Conservation (phyloP, 1,140 invertebrate genomes). For the Drosophila willistoni region DNA sequence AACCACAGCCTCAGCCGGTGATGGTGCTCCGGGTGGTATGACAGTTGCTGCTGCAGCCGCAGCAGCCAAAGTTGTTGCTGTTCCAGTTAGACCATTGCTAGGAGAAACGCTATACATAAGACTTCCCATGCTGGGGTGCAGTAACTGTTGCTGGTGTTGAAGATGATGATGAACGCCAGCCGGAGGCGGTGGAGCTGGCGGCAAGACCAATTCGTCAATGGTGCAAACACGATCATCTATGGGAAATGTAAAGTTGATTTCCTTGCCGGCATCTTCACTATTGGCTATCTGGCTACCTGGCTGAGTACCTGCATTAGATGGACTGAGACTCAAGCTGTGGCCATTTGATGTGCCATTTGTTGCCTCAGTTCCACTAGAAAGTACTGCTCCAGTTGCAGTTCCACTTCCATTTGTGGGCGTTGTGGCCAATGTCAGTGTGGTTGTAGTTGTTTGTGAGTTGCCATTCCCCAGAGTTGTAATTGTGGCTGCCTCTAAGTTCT, state of each 20-base stretch:
- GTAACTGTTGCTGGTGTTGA: conserved; percentile 27
- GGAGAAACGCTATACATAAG: conserved; percentile 67
- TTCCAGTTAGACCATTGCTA: conserved; percentile 31
- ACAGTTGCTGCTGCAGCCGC: conserved; percentile 77
- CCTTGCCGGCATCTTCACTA: conserved; percentile 62
- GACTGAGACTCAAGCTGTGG: conserved; percentile 36
- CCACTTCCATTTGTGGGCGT: conserved; percentile 22
- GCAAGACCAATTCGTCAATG: conserved; percentile 77
- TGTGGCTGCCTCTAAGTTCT: conserved; percentile 71
- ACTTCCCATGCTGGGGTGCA: conserved; percentile 64
- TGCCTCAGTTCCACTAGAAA: not conserved
- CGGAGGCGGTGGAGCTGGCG: conserved; percentile 68
- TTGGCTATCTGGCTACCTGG: conserved; percentile 32
- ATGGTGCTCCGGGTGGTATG: conserved; percentile 73
- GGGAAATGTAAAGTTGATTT: conserved; percentile 83
- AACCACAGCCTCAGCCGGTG: conserved; percentile 72
- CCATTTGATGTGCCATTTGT: conserved; percentile 44
- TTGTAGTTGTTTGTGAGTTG: conserved; percentile 69
- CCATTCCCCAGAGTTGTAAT: conserved; percentile 72
- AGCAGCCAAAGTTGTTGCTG: conserved; percentile 67
- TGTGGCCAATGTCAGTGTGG: conserved; percentile 61
- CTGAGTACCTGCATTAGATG: conserved; percentile 46
- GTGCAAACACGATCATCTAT: conserved; percentile 82
- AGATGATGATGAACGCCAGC: not conserved
- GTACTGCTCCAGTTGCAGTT: conserved; percentile 13